Evolutionary conservation across 2,113 vertebrate species (phyloP).

Genomic region (Hipposideros armiger): DNA sequence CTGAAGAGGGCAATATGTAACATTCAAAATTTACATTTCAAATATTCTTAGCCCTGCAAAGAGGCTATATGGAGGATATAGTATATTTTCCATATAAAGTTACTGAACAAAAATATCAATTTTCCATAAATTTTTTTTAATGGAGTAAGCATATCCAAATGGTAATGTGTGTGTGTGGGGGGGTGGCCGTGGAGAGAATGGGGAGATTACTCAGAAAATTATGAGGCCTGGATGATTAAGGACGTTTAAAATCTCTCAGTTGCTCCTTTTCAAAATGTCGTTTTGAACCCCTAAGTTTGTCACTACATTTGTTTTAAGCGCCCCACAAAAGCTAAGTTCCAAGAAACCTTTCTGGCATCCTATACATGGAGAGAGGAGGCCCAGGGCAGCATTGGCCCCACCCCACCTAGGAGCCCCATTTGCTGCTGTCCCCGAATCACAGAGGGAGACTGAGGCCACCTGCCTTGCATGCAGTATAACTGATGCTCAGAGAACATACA

Average conservation of each 20-base stretch:
- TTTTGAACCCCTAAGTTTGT: not conserved
- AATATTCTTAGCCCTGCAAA: not conserved
- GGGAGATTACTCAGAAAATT: not conserved
- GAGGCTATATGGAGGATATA: not conserved
- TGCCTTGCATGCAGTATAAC: not conserved
- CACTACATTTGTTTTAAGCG: not conserved
- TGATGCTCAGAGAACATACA: not conserved
- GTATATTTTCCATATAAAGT: constrained; percentile 4
- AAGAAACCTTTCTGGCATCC: not conserved
- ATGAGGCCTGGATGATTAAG: not conserved
- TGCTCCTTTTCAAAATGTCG: not conserved
- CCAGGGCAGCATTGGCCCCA: not conserved
- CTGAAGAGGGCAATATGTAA: not conserved
- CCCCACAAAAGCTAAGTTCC: not conserved
- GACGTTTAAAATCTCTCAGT: not conserved
- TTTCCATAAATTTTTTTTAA: not conserved
- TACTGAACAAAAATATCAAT: constrained; percentile 28
- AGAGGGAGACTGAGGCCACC: not conserved
- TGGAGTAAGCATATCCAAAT: not conserved
- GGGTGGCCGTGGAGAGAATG: not conserved
- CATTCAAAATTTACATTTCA: not conserved
- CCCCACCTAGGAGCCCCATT: not conserved
- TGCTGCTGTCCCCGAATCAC: not conserved
- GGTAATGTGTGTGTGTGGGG: no score
- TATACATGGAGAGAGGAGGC: not conserved